A percentile compares a stretch with the other conserved stretches of the same genome.
Evolutionary conservation across 2,797 vertebrate species (phyloP).

Genomic region (Acomys russatus): DNA sequence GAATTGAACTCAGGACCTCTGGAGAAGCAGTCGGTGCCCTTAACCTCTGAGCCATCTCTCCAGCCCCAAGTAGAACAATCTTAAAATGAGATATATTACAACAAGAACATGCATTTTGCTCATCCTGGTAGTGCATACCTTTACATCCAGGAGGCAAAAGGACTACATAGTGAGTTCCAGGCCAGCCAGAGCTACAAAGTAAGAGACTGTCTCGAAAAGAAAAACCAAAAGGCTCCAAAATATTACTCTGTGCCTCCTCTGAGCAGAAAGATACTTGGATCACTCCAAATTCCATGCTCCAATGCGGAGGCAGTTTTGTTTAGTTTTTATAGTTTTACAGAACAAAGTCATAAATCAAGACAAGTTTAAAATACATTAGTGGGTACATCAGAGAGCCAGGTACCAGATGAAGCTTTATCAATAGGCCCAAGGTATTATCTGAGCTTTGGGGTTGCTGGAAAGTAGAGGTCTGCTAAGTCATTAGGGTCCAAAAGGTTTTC

Average conservation of each 20-base stretch:
- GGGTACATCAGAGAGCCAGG: no score
- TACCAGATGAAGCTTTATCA: neutral
- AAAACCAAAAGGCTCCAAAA: neutral
- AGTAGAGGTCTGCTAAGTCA: neutral
- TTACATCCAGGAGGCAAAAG: neutral
- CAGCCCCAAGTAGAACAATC: no score
- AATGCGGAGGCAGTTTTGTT: no score
- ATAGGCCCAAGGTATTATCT: no score
- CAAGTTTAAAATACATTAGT: neutral
- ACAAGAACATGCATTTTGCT: neutral
- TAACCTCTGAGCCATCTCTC: no score
- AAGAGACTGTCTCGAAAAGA: neutral
- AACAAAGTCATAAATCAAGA: neutral
- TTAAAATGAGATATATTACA: neutral
- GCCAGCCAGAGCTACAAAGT: no score
- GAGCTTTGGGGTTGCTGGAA: no score
- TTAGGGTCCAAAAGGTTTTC: neutral
- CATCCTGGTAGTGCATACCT: neutral
- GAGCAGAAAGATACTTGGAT: neutral
- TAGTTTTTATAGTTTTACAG: neutral
- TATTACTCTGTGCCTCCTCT: no score
- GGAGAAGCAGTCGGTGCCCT: no score
- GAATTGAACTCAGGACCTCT: no score
- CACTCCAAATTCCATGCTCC: neutral
- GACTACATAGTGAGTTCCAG: neutral